Base-by-base conservation (phyloP, 2,888 invertebrate genomes). In the Amphipoea lucens region DNA sequence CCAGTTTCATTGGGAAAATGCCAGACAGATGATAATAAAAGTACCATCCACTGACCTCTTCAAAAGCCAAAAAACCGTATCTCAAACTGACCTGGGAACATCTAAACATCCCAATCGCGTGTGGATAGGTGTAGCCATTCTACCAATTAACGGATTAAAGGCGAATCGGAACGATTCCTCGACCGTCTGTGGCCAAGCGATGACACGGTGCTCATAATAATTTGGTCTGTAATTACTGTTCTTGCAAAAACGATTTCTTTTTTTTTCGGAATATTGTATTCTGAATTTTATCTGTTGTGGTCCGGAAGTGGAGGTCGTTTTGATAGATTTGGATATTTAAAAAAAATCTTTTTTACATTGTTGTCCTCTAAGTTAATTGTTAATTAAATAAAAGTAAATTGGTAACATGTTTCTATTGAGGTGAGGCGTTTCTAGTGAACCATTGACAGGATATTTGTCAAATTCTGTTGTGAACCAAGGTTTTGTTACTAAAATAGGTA, bases 121-220 rank as follows among this genome's bases (percentile, higher is more conserved):
- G 88, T 73, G 80, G 2, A 69, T 68, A 76, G 66, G 70, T 85
- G 88, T 75, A 75, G 66, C 76, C 23, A 81, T 79, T 72, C 36
- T 40, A 71, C 17, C 80, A 85, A 89, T 88, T 85, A 87, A 68
- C 76, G 20, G 74, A 80, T 79, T 75, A 77, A 83, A 76, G 60
- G 77, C 63, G 76, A 87, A 87, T 82, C 79, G 80, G 79, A 82
- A 74, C 86, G 66, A 79, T 78, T 74, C 72, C 62, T 63, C 40
- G 69, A 23, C 69, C 12, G 69, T 67, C 82, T 86, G 90, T 89
- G 57, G 51, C 84, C 57, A 90, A 89, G 54, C 82, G 81, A 87
- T 90, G 84, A 65, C 82, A 84, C 82, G 87, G 82, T 73, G 36
- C 17, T 78, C 74, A 54, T 72, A 89, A 85, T 83, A 71, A 83